These are phyloP conservation scores for Oophaga sylvatica DNA, from an alignment of 2,797 vertebrate species.

Conservation along the genomic window DNA sequence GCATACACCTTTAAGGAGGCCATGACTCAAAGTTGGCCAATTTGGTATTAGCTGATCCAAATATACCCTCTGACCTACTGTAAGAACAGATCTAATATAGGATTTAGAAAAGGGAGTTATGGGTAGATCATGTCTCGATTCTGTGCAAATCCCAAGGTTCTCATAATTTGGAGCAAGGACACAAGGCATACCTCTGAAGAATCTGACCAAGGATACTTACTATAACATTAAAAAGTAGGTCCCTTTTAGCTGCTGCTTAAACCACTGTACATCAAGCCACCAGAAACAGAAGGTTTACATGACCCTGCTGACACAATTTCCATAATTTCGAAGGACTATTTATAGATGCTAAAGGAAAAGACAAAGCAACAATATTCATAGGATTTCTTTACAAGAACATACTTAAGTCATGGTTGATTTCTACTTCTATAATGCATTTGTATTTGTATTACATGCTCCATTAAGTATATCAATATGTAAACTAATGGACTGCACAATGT, in stretches of 20 bases:
- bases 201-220: background rate
- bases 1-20: too few relatives aligned
- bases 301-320: too few relatives aligned
- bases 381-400: background rate
- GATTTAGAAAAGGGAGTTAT: background rate
- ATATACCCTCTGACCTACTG: too few relatives aligned
- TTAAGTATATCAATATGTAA: conserved; percentile 20
- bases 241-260: too few relatives aligned
- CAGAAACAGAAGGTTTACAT: too few relatives aligned
- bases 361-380: background rate
- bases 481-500: conserved; percentile 26
- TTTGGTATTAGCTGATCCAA: too few relatives aligned
- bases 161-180: background rate
- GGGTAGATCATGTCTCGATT: background rate
- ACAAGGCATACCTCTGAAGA: background rate
- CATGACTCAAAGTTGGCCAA: too few relatives aligned
- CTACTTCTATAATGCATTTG: conserved; percentile 2
- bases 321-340: too few relatives aligned
- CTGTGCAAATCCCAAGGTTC: background rate
- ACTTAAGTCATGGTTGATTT: background rate
- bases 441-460: conserved; percentile 18
- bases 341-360: background rate
- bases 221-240: background rate
- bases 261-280: too few relatives aligned
- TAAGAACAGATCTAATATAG: too few relatives aligned